Evolutionary conservation across 2,797 vertebrate species (phyloP).

Genomic region (Pterois miles): DNA sequence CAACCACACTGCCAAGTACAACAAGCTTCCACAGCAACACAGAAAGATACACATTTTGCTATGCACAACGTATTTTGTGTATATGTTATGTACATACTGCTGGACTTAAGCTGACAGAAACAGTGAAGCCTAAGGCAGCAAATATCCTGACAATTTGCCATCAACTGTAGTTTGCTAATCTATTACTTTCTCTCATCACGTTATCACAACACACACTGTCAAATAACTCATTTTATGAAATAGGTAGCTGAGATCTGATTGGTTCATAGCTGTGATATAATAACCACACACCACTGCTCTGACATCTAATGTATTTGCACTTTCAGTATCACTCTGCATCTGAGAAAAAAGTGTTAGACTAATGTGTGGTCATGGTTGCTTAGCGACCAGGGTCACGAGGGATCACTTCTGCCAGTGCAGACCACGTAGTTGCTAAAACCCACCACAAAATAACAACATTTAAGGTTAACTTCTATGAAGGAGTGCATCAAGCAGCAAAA

Average conservation of each 20-base stretch:
- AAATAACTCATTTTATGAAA: neutral
- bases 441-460: neutral
- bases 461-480: neutral
- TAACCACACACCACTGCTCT: neutral
- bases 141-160: neutral
- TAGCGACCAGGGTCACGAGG: neutral
- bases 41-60: conserved; percentile 29
- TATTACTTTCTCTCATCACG: neutral
- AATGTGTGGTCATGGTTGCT: neutral
- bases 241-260: too few species aligned
- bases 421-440: neutral
- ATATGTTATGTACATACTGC: conserved; percentile 17
- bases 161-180: neutral
- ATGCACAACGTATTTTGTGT: conserved; percentile 15
- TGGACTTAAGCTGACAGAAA: neutral
- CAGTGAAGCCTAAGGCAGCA: conserved; percentile 2
- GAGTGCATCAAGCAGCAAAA: too few species aligned
- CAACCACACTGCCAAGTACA: conserved; percentile 49
- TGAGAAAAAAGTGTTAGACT: neutral
- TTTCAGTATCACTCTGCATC: neutral
- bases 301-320: neutral
- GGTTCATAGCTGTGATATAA: neutral
- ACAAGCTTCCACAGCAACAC: conserved; percentile 59
- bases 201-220: neutral
- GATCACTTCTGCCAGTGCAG: neutral